Base-by-base conservation (phyloP, 2,888 invertebrate genomes). In the Cartodere bifasciata region DNA sequence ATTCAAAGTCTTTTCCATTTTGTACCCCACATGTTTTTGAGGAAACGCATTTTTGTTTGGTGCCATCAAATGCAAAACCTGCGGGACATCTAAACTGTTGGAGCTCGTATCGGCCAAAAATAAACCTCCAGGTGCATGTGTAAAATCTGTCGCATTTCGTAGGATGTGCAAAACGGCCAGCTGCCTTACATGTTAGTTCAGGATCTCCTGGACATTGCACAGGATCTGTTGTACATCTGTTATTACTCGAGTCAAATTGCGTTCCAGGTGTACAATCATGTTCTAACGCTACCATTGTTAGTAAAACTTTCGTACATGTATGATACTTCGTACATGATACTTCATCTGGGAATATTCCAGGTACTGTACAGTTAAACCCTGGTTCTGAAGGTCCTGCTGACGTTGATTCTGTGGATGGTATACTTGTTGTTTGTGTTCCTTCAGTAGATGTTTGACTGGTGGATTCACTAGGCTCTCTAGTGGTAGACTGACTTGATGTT, bases 91-190 rank as follows among this genome's bases (percentile, higher is more conserved):
- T 52, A 43, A 67, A 67, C 46, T 65, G 62, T 38, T 62, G 62
- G 20, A 63, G 54, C 45, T 61, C 57, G 42, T 64, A 70, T 42
- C 63, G 63, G n/a, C 64, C 56, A 32, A 61, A 50, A 39, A 65
- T 59, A 36, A 55, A 60, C 16, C 64, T 65, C 45, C 67, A 70
- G 39, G 56, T 47, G 40, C 70, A 71, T 28, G 62, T 58, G 40
- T 67, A 70, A 46, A 67, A 70, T 44, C 63, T 64, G 28, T 57
- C 60, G 36, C 69, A 68, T 41, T 68, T 57, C 15, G 50, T 43
- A 10, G 54, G 56, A 46, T 69, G 65, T 2, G 62, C 50, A 44
- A 63, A 67, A 42, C 55, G 60, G 2, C 68, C 68, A n/a, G 59
- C 50, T n/a, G 37, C 41, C 16, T 46, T 37, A 29, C 56, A 56